phyloP scores from a whole-genome alignment of 2,888 invertebrate genomes.

The Ganaspis brasiliensis region DNA sequence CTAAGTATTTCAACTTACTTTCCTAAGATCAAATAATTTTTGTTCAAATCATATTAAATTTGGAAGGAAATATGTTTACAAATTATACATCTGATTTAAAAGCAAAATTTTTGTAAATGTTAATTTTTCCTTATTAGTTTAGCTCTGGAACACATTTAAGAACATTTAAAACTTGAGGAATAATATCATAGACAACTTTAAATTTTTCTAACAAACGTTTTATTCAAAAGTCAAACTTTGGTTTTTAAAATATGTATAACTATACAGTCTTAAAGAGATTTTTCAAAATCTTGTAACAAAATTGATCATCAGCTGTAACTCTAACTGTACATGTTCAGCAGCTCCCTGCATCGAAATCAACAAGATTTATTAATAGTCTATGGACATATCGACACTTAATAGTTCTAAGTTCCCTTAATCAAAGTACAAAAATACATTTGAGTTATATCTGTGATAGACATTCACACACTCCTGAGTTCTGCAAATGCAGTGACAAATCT shows the following conservation, averaged over 20 bases:
- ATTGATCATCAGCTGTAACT: conserved; percentile 22
- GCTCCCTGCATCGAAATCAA: conserved; percentile 25
- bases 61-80: too few relatives aligned
- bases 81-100: too few relatives aligned
- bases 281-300: neutral
- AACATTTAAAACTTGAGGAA: too few relatives aligned
- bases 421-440: conserved; percentile 69
- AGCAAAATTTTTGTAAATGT: too few relatives aligned
- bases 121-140: too few relatives aligned
- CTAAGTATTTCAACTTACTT: too few relatives aligned
- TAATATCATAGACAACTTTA: neutral
- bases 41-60: too few relatives aligned
- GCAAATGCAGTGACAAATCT: conserved; percentile 49
- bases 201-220: conserved; percentile 17
- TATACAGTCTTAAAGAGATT: conserved; percentile 39
- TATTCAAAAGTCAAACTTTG: conserved; percentile 33
- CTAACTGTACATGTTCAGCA: conserved; percentile 13
- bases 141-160: too few relatives aligned
- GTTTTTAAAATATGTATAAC: conserved; percentile 26
- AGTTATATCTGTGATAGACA: conserved; percentile 50
- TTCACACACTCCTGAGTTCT: conserved; percentile 47
- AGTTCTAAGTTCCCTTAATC: conserved; percentile 53
- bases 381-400: conserved; percentile 59
- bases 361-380: conserved; percentile 57
- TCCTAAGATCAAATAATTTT: too few relatives aligned